phyloP scores from a whole-genome alignment of 2,113 vertebrate species.

The Cnemophilus loriae region DNA sequence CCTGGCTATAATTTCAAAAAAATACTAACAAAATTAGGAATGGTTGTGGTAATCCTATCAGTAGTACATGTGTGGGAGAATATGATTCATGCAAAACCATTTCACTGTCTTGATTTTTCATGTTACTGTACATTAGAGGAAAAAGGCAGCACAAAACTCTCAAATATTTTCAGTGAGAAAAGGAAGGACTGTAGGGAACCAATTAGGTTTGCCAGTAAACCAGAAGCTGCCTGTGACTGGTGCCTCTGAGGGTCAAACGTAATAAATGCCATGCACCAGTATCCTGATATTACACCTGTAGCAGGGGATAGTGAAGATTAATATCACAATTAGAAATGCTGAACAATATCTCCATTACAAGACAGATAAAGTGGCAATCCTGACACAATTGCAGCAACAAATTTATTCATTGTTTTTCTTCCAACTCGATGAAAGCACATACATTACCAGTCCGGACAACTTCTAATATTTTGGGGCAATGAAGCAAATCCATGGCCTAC shows the following conservation, averaged over 20 bases:
- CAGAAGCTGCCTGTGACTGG: neutral
- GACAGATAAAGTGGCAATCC: neutral
- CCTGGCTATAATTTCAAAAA: neutral
- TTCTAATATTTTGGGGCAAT: neutral
- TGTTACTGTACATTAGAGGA: neutral
- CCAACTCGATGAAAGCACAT: neutral
- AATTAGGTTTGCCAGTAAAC: conserved; percentile 19
- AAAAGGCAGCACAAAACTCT: conserved; percentile 2
- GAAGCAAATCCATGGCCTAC: neutral
- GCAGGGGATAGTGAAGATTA: conserved; percentile 56
- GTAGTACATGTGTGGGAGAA: neutral
- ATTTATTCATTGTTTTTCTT: neutral
- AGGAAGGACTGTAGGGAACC: conserved; percentile 16
- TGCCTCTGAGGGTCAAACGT: conserved; percentile 46
- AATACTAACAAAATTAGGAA: neutral
- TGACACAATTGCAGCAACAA: neutral
- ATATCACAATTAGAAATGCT: conserved; percentile 49
- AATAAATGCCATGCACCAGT: conserved; percentile 41
- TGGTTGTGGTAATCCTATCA: neutral
- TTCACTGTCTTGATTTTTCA: neutral
- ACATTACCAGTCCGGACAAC: neutral
- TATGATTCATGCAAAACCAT: neutral
- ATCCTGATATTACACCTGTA: conserved; percentile 9
- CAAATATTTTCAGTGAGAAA: conserved; percentile 49
- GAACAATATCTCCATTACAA: conserved; percentile 9